Conservation (phyloP, 2,113 vertebrate species). For the Procavia capensis region DNA sequence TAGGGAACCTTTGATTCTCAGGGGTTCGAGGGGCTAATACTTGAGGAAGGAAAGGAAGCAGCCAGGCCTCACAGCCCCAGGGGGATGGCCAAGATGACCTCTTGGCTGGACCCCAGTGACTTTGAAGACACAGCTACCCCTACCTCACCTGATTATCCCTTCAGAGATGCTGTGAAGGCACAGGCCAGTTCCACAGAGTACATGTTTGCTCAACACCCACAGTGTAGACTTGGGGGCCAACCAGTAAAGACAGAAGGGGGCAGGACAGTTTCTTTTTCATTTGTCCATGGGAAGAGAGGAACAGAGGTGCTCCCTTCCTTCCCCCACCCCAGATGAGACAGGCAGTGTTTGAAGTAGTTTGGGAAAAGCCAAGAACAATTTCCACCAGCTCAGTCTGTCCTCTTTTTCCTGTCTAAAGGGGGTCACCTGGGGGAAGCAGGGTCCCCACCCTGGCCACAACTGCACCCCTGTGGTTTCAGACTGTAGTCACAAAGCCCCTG, state of each 20-base stretch:
- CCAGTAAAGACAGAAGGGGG: background rate
- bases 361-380: constrained; percentile 54
- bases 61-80: background rate
- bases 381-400: background rate
- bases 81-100: background rate
- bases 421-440: too few species aligned
- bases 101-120: background rate
- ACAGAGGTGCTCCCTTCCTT: background rate
- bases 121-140: background rate
- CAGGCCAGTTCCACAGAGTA: background rate
- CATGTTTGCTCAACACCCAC: background rate
- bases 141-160: background rate
- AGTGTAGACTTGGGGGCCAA: background rate
- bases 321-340: too few species aligned
- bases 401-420: background rate
- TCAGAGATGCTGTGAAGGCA: background rate
- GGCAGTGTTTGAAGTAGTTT: background rate
- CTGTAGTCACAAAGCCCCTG: background rate
- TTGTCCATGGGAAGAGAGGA: background rate
- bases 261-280: background rate
- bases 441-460: background rate
- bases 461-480: background rate
- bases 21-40: background rate
- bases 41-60: background rate
- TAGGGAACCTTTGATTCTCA: background rate